Base-by-base conservation (phyloP, 2,113 vertebrate species). In the Eptesicus fuscus region DNA sequence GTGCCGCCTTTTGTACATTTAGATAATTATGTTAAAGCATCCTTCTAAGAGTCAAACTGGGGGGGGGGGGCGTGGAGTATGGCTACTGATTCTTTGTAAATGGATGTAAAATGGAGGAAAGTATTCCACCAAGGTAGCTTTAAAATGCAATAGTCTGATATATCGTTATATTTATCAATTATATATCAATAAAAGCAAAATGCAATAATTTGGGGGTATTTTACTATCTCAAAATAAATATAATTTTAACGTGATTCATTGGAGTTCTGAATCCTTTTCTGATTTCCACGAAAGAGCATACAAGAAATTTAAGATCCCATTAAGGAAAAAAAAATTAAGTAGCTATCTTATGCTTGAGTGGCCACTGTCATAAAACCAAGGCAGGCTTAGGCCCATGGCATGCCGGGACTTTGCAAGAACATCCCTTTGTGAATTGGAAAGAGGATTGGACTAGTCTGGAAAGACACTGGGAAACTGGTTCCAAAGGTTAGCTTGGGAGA, bases 151-250 rank as follows among this genome's bases (percentile, higher is more conserved):
- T 49, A 49, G 13, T 23, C 87, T 25, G 23, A 63, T 59, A 49
- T 80, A 88, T 10, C 61, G 25, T 40, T 93, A 56, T 59, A 35
- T 76, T 47, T 93, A 32, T 25, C 40, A 59, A 40, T 93, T 17
- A 40, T 28, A 88, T 30, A 44, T 49, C 18, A 80, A 71, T 80
- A 63, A 83, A 91, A 74, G 8, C 49, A 59, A 79, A 91, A 65
- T 69, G 10, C 11, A 96, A 73, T 85, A 63, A 28, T 28, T 82
- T 77, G 17, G 30, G 30, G 49, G 18, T 16, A 0, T 30, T 83
- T 76, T 76, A 17, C 9, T 76, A 12, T 77, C 74, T 91, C 78
- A 97, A 95, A 35, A 25, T 44, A 84, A 96, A 90, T 67, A 47
- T 5, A 88, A 65, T 9, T 93, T 87, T 87, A 49, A 79, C 18